Evolutionary conservation across 53 echinoderm and acorn worm genomes (phyloP), one percentile per base, ranked within the genome.

Genomic region (Apostichopus leukothele): DNA sequence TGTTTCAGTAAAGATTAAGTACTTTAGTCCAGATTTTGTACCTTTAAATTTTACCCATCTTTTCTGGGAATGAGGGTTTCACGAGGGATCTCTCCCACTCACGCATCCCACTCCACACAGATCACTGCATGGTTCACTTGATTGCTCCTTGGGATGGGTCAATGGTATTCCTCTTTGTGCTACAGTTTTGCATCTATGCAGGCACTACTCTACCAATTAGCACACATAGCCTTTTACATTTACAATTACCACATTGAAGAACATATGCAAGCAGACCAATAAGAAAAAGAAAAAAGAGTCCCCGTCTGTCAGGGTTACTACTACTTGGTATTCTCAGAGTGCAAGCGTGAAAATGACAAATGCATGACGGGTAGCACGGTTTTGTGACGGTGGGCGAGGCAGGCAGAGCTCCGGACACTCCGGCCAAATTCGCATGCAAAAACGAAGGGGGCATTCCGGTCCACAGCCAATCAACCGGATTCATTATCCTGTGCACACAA

Each of bases 271-370:
- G 63, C 63, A 63, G 63, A 63, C 63, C 39, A 39, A 39, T 39
- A 39, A 2, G 1, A 25, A 39, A 39, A 63, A 63, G 0, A 6
- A 63, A 63, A 11, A 63, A 63, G 63, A 11, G 4, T 11, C 16
- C 63, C 16, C 14, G 16, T 63, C 63, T 13, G 4, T 63, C 16
- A 63, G 63, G 16, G 63, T 6, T 16, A 19, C 50, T 79, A 79
- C 79, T 50, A 79, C 79, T 79, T 51, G 51, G 79, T 52, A 79
- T 19, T 52, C 14, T 19, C 51, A 79, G n/a, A 53, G 79, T 79
- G 79, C 79, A 79, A 51, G 79, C 79, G 51, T 79, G 79, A 79
- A n/a, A 79, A 19, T n/a, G 19, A 79, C 79, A 51, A 79, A 79
- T 51, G 79, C 79, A 79, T 51, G 79, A 51, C 51, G 39, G 52